A percentile compares a stretch with the other conserved stretches of the same genome.
Conservation (phyloP, 2,888 invertebrate species). For the Yponomeuta sedellus region DNA sequence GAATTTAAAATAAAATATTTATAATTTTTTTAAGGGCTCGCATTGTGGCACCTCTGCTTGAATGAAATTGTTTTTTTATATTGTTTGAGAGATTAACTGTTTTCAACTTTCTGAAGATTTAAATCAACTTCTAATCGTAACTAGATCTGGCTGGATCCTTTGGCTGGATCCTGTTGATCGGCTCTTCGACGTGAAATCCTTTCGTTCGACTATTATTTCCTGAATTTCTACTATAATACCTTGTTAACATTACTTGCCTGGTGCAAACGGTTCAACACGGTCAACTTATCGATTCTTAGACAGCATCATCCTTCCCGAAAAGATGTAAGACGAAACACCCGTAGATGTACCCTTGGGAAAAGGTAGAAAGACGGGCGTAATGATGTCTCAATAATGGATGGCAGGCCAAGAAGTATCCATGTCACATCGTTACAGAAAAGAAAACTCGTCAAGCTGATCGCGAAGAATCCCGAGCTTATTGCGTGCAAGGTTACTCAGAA, state of each 20-base stretch:
- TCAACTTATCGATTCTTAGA: background rate
- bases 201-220: too few relatives aligned
- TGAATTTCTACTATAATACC: too few relatives aligned
- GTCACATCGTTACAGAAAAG: slow-evolving; percentile 55
- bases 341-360: background rate
- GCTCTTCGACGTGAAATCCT: too few relatives aligned
- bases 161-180: background rate
- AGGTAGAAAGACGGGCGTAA: background rate
- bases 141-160: too few relatives aligned
- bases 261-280: too few relatives aligned
- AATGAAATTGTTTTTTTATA: background rate
- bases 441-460: slow-evolving; percentile 53
- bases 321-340: background rate
- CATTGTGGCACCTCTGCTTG: too few relatives aligned
- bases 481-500: slow-evolving; percentile 49
- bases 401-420: slow-evolving; percentile 45
- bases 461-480: slow-evolving; percentile 55
- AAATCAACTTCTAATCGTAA: background rate
- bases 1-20: too few relatives aligned
- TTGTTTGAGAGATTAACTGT: background rate
- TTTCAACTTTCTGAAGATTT: background rate
- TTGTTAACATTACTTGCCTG: too few relatives aligned
- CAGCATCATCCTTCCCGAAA: background rate
- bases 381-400: slow-evolving; percentile 9
- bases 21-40: too few relatives aligned